Conservation (phyloP, 2,888 invertebrate species). For the Clusia tigrina region DNA sequence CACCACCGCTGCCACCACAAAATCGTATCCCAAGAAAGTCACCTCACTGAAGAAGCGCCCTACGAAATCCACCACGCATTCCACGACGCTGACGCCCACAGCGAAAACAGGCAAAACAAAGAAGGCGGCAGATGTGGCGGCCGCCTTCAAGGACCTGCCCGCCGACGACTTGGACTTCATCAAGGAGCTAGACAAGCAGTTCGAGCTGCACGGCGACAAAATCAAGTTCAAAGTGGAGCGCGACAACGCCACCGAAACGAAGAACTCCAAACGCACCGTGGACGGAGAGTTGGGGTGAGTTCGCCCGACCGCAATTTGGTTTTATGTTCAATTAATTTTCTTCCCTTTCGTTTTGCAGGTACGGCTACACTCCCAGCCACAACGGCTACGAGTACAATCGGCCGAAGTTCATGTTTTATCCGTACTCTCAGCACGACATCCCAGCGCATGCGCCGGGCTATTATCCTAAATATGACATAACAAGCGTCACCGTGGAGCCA, state of each 20-base stretch:
- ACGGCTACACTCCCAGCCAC: slow-evolving; percentile 60
- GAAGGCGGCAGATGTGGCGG: slow-evolving; percentile 40
- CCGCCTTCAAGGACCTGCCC: slow-evolving; percentile 56
- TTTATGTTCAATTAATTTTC: background rate
- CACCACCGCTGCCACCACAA: slow-evolving; percentile 29
- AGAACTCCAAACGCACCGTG: slow-evolving; percentile 72
- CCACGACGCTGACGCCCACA: slow-evolving; percentile 10
- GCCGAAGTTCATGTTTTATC: slow-evolving; percentile 72
- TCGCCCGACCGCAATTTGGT: background rate
- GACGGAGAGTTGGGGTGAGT: slow-evolving; percentile 76
- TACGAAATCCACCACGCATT: slow-evolving; percentile 40
- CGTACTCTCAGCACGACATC: slow-evolving; percentile 75
- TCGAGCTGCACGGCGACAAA: slow-evolving; percentile 61
- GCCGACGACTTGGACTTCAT: slow-evolving; percentile 62
- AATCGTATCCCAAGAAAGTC: slow-evolving; percentile 58
- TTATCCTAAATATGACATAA: slow-evolving; percentile 34
- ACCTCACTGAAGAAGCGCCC: slow-evolving; percentile 54
- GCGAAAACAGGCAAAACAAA: slow-evolving; percentile 21
- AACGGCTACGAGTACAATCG: slow-evolving; percentile 61
- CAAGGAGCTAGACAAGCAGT: slow-evolving; percentile 63
- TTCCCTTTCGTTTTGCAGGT: slow-evolving; percentile 49
- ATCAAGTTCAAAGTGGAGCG: slow-evolving; percentile 63
- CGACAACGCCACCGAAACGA: slow-evolving; percentile 52
- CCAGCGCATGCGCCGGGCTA: slow-evolving; percentile 51
- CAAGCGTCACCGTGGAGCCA: slow-evolving; percentile 68